Base-by-base conservation (phyloP, 30 jellyfish, hydroid and myxozoan genomes). In the Turritopsis rubra region DNA sequence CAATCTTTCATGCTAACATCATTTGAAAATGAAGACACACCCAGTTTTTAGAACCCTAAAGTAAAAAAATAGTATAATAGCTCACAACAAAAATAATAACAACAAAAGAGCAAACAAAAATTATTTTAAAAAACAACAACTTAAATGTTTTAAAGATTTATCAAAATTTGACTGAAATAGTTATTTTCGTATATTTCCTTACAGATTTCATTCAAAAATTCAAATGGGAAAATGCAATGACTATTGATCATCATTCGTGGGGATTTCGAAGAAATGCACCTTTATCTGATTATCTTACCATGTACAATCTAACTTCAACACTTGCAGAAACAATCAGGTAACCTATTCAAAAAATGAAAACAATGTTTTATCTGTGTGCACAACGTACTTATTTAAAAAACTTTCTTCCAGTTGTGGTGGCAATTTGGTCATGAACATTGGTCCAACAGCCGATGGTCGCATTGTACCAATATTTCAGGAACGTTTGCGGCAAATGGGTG, bases 401-500 rank as follows among this genome's bases (percentile, higher is more conserved):
- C 13, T 41, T 41, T 41, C 13, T 41, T 13, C 5, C 60, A 41
- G 96, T 89, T 77, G 28, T 1, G 20, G 25, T 29, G 97, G 97
- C 21, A 91, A 91, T 81, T 52, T 91, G 78, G 78, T 87, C 66
- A 87, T 91, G 93, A 91, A 91, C 79, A 81, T 91, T 53, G 97
- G 96, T 21, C 97, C 97, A 18, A 91, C 93, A 1, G 81, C 85
- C 71, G 97, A 91, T 65, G 96, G 96, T 68, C 54, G 88, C 26
- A 91, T 91, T 41, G 92, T 87, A 17, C 97, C 97, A 41, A 87
- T 91, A 21, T 91, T 88, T 74, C 90, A 91, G 76, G 97, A 91
- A 54, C 79, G 97, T 24, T 81, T 91, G 66, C 82, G 88, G 16
- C 95, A 84, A 75, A 71, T 91, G 18, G 97, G 97, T 3, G 75